phyloP scores from a whole-genome alignment of 2,888 invertebrate species.

The Chrysomela aeneicollis region DNA sequence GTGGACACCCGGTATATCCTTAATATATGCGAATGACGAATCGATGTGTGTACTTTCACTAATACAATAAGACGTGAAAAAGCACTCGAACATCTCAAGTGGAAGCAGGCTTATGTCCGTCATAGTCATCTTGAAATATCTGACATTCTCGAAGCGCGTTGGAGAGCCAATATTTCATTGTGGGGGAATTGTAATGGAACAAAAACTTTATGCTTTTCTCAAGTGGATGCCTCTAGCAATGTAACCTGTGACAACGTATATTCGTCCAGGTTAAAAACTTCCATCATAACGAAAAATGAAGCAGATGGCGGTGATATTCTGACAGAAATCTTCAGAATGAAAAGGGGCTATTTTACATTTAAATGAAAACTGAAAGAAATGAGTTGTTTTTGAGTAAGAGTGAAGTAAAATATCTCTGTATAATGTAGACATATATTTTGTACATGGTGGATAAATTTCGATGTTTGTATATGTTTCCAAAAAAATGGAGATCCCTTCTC shows the following conservation, averaged over 20 bases:
- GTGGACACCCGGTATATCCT: too few relatives aligned
- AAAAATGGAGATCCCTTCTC: too few relatives aligned
- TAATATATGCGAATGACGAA: too few relatives aligned
- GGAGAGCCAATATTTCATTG: background rate
- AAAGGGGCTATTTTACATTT: constrained; percentile 16
- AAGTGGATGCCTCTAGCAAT: background rate
- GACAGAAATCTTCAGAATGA: background rate
- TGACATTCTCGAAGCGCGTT: background rate
- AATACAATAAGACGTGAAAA: background rate
- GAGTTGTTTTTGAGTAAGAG: too few relatives aligned
- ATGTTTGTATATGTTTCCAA: too few relatives aligned
- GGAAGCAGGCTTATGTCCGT: background rate
- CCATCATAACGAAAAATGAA: background rate
- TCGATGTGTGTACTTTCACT: background rate
- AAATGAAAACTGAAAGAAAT: constrained; percentile 6
- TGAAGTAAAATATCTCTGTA: too few relatives aligned
- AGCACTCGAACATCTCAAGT: background rate
- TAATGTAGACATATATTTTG: too few relatives aligned
- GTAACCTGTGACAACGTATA: background rate
- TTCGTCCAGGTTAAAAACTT: background rate
- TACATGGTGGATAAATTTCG: too few relatives aligned
- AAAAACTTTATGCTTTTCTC: background rate
- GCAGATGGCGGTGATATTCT: background rate
- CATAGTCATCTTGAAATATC: background rate
- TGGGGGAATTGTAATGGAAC: background rate